Conservation (phyloP, 2,888 invertebrate genomes). For the Caenorhabditis sp. region DNA sequence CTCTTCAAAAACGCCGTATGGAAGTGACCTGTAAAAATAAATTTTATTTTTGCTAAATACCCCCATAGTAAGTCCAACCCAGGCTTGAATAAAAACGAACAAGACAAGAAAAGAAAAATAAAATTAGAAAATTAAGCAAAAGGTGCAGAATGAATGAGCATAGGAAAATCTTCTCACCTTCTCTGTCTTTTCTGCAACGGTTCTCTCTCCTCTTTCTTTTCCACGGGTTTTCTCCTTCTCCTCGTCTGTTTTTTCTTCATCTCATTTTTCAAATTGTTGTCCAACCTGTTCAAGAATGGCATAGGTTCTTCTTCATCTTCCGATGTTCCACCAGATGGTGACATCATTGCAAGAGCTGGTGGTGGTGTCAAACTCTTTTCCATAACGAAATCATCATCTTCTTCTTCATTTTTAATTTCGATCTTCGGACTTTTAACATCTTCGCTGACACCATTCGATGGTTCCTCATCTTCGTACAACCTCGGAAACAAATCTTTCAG, state of each 20-base stretch:
- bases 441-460: not conserved
- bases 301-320: too few relatives aligned
- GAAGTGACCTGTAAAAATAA: not conserved
- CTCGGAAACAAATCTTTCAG: not conserved
- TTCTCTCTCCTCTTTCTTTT: not conserved
- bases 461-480: not conserved
- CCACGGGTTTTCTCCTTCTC: not conserved
- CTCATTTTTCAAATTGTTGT: too few relatives aligned
- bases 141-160: too few relatives aligned
- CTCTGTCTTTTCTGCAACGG: not conserved
- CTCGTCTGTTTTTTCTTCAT: not conserved
- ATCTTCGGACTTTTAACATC: too few relatives aligned
- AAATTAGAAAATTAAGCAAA: too few relatives aligned
- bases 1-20: conserved; percentile 7
- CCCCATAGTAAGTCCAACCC: too few relatives aligned
- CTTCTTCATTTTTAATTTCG: not conserved
- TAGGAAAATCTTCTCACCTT: too few relatives aligned
- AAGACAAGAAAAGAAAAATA: too few relatives aligned
- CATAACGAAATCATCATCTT: not conserved
- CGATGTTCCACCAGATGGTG: not conserved
- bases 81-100: too few relatives aligned
- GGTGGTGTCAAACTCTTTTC: not conserved
- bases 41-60: too few relatives aligned
- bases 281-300: too few relatives aligned
- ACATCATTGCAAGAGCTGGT: not conserved